Conservation (phyloP, 2,888 invertebrate genomes). For the Frankliniella intonsa region DNA sequence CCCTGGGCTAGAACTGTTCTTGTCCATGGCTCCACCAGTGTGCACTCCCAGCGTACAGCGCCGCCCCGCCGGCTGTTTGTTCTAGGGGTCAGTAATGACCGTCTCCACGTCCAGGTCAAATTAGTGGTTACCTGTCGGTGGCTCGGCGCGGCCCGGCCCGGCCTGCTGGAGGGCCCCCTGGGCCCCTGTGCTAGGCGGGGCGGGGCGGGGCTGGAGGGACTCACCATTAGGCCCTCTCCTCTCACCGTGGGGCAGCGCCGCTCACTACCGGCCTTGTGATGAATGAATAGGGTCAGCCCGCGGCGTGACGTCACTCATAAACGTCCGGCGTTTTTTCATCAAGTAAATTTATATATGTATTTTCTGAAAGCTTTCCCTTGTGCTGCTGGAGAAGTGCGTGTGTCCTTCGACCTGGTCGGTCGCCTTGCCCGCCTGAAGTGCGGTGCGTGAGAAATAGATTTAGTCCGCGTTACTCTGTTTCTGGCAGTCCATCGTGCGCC, state of each 20-base stretch:
- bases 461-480: too few species aligned
- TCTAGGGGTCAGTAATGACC: neutral
- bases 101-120: neutral
- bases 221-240: neutral
- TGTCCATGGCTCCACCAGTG: neutral
- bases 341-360: too few species aligned
- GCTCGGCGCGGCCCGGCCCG: neutral
- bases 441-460: too few species aligned
- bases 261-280: neutral
- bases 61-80: neutral
- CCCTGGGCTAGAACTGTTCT: too few species aligned
- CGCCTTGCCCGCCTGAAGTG: too few species aligned
- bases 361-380: too few species aligned
- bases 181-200: neutral
- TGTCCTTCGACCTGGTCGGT: too few species aligned
- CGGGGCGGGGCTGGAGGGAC: neutral
- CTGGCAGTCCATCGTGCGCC: too few species aligned
- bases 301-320: neutral
- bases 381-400: too few species aligned
- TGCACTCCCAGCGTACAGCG: neutral
- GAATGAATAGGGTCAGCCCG: neutral
- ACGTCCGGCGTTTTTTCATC: too few species aligned
- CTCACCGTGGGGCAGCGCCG: neutral
- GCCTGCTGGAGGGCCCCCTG: neutral
- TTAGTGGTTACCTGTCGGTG: slow-evolving; percentile 10